phyloP scores from a whole-genome alignment of 2,797 vertebrate genomes.

The Protonibea diacanthus region DNA sequence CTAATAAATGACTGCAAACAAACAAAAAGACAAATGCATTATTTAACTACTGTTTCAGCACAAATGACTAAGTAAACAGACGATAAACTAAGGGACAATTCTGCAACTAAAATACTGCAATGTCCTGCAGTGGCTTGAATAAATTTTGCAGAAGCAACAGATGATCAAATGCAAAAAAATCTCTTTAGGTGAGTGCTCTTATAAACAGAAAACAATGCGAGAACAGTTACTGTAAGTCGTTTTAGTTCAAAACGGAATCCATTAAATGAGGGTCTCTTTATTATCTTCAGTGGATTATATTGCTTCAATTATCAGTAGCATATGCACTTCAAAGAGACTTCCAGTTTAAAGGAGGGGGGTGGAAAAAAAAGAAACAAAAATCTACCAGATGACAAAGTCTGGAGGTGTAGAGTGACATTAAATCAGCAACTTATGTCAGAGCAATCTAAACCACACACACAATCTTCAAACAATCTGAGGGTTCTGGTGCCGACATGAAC shows the following conservation, averaged over 20 bases:
- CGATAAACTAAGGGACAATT: slow-evolving; percentile 24
- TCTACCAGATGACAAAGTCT: slow-evolving; percentile 81
- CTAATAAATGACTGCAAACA: neutral
- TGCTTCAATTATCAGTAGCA: slow-evolving; percentile 82
- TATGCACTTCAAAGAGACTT: slow-evolving; percentile 80
- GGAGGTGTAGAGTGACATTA: slow-evolving; percentile 84
- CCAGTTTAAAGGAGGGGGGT: slow-evolving; percentile 64
- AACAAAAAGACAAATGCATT: slow-evolving; percentile 20
- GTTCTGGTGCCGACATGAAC: slow-evolving; percentile 70
- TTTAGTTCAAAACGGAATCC: slow-evolving; percentile 67
- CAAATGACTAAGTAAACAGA: slow-evolving; percentile 4
- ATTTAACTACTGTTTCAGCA: slow-evolving; percentile 14
- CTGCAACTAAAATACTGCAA: slow-evolving; percentile 2
- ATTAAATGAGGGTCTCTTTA: slow-evolving; percentile 67
- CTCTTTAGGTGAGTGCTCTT: slow-evolving; percentile 24
- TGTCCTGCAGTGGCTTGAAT: slow-evolving; percentile 7
- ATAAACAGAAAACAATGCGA: slow-evolving; percentile 65
- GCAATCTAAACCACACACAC: slow-evolving; percentile 77
- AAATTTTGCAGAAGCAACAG: slow-evolving; percentile 34
- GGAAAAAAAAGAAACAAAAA: slow-evolving; percentile 53
- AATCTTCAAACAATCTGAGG: slow-evolving; percentile 78
- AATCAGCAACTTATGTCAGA: slow-evolving; percentile 85
- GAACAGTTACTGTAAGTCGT: slow-evolving; percentile 52
- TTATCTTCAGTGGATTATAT: slow-evolving; percentile 77
- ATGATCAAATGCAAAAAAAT: slow-evolving; percentile 48